Evolutionary conservation across 2,888 invertebrate genomes (phyloP), one percentile per base, ranked within the genome.

Genomic region (Trilocha varians): DNA sequence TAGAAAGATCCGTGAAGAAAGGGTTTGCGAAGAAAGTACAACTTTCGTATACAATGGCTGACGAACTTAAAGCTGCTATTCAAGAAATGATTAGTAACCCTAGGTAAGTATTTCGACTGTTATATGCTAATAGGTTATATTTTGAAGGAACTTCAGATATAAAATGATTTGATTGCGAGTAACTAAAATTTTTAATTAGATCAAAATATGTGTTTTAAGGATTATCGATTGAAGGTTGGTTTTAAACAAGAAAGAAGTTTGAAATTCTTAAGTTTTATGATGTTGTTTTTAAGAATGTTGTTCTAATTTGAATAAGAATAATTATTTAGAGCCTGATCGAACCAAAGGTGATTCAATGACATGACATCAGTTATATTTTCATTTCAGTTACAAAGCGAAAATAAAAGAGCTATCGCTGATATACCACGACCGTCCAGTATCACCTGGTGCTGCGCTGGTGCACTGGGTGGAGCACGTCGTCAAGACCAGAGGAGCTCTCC

Each of bases 381-480:
- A 38, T 55, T 50, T 17, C 44, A 66, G 66, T 13, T 70, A 63
- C 17, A 41, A 45, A 0, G 34, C 49, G 8, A 56, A 39, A 35
- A 53, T 38, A 1, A 58, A 57, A 25, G 54, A 52, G 41, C 16
- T 59, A 1, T 60, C 65, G 0, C 36, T 43, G 0, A 49, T 61
- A 11, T 50, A 54, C 38, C 59, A 61, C 36, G 51, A 64, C 36
- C 79, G 89, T 3, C 88, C 87, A 0, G 64, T 87, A 43, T 70
- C 79, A 9, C 87, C 90, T 0, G 61, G 88, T 42, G 86, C 87
- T 14, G 87, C 87, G 8, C 87, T 91, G 17, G 70, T 88, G 35
- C 90, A 88, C 74, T 90, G 90, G 90, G 84, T 89, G 34, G 89
- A 90, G 62, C 89, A 90, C 62, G 87, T 89, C 8, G 84, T 83